Percentiles rank a stretch among this genome's conserved stretches.
Evolutionary conservation across 53 echinoderm and acorn worm genomes (phyloP).

Genomic region (Luidia sarsii): DNA sequence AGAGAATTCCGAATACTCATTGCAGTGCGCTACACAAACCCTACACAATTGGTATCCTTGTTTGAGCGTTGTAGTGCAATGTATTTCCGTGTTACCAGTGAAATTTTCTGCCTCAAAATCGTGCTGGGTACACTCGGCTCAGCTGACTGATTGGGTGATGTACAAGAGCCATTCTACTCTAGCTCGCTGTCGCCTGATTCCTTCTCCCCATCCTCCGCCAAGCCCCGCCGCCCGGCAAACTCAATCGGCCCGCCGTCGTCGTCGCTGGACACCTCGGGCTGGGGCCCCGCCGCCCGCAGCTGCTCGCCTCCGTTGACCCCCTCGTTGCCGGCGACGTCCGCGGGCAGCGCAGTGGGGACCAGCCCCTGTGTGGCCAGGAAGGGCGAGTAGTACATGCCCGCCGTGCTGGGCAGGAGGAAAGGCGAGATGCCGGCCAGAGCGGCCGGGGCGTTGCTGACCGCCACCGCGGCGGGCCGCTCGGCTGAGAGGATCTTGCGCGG

Average conservation of each 20-base stretch:
- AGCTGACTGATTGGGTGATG: too few relatives aligned
- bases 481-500: constrained; percentile 42
- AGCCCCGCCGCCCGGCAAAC: background rate
- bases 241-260: background rate
- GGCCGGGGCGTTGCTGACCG: background rate
- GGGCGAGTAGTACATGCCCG: constrained; percentile 88
- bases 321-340: background rate
- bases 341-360: constrained; percentile 3
- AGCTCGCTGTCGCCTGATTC: constrained; percentile 16
- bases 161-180: too few relatives aligned
- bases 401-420: constrained; percentile 76
- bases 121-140: too few relatives aligned
- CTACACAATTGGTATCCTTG: too few relatives aligned
- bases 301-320: constrained; percentile 25
- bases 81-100: too few relatives aligned
- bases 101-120: too few relatives aligned
- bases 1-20: too few relatives aligned
- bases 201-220: background rate
- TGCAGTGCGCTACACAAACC: too few relatives aligned
- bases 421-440: constrained; percentile 74
- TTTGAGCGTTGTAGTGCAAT: too few relatives aligned
- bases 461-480: constrained; percentile 7
- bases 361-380: constrained; percentile 75
- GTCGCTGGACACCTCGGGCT: background rate
- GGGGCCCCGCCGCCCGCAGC: background rate